Evolutionary conservation across 2,888 invertebrate species (phyloP).

Genomic region (Dermolepida albohirtum): DNA sequence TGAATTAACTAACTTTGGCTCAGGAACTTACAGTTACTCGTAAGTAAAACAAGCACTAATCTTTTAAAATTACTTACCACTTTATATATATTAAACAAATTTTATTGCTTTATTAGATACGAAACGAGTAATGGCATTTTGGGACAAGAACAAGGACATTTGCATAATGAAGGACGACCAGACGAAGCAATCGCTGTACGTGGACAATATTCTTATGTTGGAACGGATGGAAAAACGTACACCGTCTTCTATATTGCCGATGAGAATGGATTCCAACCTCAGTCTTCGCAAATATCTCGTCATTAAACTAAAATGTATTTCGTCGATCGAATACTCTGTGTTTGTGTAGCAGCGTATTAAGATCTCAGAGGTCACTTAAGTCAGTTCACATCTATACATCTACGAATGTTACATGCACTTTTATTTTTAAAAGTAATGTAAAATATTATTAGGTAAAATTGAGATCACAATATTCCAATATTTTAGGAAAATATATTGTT

Average conservation of each 20-base stretch:
- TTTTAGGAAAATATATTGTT: too few relatives aligned
- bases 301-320: not conserved
- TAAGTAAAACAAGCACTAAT: slow-evolving; percentile 45
- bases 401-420: too few relatives aligned
- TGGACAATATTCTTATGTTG: slow-evolving; percentile 72
- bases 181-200: slow-evolving; percentile 72
- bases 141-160: slow-evolving; percentile 70
- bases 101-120: slow-evolving; percentile 63
- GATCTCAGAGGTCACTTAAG: slow-evolving; percentile 5
- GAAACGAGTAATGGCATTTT: slow-evolving; percentile 75
- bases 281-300: slow-evolving; percentile 59
- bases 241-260: slow-evolving; percentile 73
- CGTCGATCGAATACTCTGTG: not conserved
- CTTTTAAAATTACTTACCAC: too few relatives aligned
- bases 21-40: slow-evolving; percentile 58
- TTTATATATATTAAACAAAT: slow-evolving; percentile 13
- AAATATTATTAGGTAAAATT: too few relatives aligned
- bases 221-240: slow-evolving; percentile 72
- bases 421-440: too few relatives aligned
- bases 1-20: slow-evolving; percentile 71
- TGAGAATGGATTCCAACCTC: slow-evolving; percentile 69
- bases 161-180: slow-evolving; percentile 72
- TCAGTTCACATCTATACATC: too few relatives aligned
- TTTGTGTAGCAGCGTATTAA: not conserved
- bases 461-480: too few relatives aligned